Evolutionary conservation across 2,113 vertebrate species (phyloP), one percentile per base, ranked within the genome.

Genomic region (Cranoglanis bouderius): DNA sequence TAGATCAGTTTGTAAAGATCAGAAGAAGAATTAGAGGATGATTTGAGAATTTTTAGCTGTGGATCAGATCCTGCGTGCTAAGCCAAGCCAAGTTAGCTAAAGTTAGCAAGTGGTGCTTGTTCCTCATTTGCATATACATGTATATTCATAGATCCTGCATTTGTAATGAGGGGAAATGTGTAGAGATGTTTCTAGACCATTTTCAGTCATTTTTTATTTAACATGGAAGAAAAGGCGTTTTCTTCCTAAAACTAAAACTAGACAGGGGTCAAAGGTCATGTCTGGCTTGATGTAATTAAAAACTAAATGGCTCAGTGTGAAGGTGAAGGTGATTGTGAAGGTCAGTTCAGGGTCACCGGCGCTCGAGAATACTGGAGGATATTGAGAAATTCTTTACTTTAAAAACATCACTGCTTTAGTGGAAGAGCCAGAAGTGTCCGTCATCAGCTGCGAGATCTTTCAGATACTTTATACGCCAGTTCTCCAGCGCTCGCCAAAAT

Each of bases 331-430:
- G 65, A 32, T 32, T 1, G 2, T 38, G 35, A 24, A 40, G 38
- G 19, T 74, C 70, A 9, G 40, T 9, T 40, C 40, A 46, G 72
- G 77, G 14, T 80, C 26, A 53, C 19, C 46, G n/a, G n/a, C 2
- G 16, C 78, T 81, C 8, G 1, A n/a, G n/a, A 55, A 81, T 21
- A 21, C 29, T 21, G 1, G 19, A 59, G 9, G 35, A 21, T 16
- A 82, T 38, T 82, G 55, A 12, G 16, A 83, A 83, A 61, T 83
- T 83, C 81, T 83, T 59, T 38, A 59, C 55, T 82, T 70, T 70
- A 85, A 85, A 51, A 74, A 74, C 35, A 29, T 55, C n/a, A 19
- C 21, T n/a, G 51, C 51, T 87, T 55, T 55, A 16, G 49, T 59
- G 55, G 6, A 12, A n/a, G 26, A 67, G 24, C 49, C 55, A 82